These are phyloP conservation scores for Drosophila kikkawai DNA, from an alignment of 1,140 invertebrate genomes.

Conservation along the genomic window DNA sequence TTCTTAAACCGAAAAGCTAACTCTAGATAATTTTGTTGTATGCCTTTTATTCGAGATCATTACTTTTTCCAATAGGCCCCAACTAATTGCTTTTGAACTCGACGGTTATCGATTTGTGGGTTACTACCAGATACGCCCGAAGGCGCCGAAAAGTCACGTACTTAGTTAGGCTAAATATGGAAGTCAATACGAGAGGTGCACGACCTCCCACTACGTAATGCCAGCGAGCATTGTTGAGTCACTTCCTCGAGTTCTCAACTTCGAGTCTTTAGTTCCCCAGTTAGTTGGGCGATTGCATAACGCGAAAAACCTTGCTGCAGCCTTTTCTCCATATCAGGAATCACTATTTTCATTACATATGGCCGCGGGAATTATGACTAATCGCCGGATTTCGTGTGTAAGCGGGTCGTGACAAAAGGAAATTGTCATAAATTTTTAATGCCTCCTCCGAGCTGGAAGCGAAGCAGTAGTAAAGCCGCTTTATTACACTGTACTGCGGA, in stretches of 20 bases:
- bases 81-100: conserved; percentile 8
- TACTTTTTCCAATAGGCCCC: neutral
- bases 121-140: conserved; percentile 4
- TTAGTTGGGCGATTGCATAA: conserved; percentile 52
- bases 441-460: neutral
- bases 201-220: neutral
- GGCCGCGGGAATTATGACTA: conserved; percentile 45
- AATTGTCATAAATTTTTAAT: conserved; percentile 58
- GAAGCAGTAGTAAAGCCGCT: neutral
- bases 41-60: neutral
- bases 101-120: conserved; percentile 6
- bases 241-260: conserved; percentile 4
- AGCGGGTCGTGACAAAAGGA: conserved; percentile 24
- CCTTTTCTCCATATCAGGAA: conserved; percentile 8
- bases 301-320: conserved; percentile 6
- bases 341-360: conserved; percentile 8
- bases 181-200: conserved; percentile 19
- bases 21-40: no score
- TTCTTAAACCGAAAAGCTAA: neutral
- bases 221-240: conserved; percentile 6
- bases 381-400: conserved; percentile 60
- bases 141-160: conserved; percentile 7
- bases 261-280: neutral
- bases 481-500: neutral
- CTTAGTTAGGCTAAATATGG: conserved; percentile 28